Percentiles rank a stretch among this genome's conserved stretches.
phyloP scores from a whole-genome alignment of 2,888 invertebrate genomes.

The Lottia gigantea region DNA sequence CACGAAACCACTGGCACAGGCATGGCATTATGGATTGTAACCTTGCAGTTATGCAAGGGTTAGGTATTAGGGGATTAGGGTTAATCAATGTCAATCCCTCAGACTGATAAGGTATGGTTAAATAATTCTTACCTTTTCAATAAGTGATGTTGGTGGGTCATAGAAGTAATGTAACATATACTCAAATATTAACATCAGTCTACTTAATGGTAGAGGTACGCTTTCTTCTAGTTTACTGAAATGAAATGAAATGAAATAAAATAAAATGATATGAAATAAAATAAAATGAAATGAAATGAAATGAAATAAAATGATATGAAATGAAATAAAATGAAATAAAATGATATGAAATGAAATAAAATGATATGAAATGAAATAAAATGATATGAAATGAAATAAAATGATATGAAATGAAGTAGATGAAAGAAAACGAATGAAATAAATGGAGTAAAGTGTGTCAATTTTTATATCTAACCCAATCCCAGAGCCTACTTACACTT shows the following conservation, averaged over 20 bases:
- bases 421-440: too few relatives aligned
- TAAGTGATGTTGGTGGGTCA: constrained; percentile 77
- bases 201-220: constrained; percentile 69
- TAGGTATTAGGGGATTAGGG: too few relatives aligned
- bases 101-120: too few relatives aligned
- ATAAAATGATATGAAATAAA: neutral
- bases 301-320: neutral
- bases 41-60: too few relatives aligned
- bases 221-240: constrained; percentile 49
- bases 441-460: too few relatives aligned
- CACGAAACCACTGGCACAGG: too few relatives aligned
- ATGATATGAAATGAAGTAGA: too few relatives aligned
- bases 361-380: too few relatives aligned
- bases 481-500: constrained; percentile 41
- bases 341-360: constrained; percentile 1
- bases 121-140: constrained; percentile 63
- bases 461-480: too few relatives aligned
- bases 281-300: neutral
- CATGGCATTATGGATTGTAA: too few relatives aligned
- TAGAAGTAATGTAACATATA: constrained; percentile 96
- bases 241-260: constrained; percentile 15
- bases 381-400: too few relatives aligned
- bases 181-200: constrained; percentile 87
- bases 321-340: neutral
- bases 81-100: too few relatives aligned